Evolutionary conservation across 2,888 invertebrate genomes (phyloP), one percentile per base, ranked within the genome.

Genomic region (Odontocerum albicorne): DNA sequence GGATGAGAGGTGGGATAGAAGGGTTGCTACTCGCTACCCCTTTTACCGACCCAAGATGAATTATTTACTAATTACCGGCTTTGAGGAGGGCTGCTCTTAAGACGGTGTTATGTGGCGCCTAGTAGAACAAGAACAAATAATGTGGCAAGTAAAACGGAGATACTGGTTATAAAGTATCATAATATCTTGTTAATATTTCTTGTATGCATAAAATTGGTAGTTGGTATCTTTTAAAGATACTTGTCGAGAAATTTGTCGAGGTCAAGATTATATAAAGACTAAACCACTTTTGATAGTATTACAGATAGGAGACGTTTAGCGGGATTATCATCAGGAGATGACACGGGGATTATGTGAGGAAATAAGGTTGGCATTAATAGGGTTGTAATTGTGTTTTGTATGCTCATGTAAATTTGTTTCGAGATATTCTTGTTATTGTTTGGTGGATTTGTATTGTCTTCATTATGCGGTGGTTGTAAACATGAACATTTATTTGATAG

Each of bases 21-120:
- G 31, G 46, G 45, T 33, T 50, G n/a, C 19, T 36, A 19, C 40
- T 27, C 31, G 10, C 32, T 10, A 21, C 43, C 53, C 57, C 49
- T 56, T 51, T n/a, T n/a, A 27, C 49, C 49, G 45, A 39, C 52
- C 52, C 55, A 27, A 54, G 60, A 58, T 62, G 62, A 62, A 62
- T 62, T 62, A 62, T 62, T 62, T 58, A 60, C 60, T 62, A 60
- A 62, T 62, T 62, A 62, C 58, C 53, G 54, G 58, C 55, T 56
- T 59, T 46, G 49, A 32, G 46, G 49, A 38, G 60, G 50, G 36
- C 27, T 43, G 39, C 32, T 53, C 50, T 38, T 42, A 50, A 50
- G 50, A 49, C 49, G 39, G 49, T 32, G 32, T 43, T 27, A 45
- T 44, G 38, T 36, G 49, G 49, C 27, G 22, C 38, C 49, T 31